These are phyloP conservation scores for Apodemia hepburni DNA, from an alignment of 2,888 invertebrate genomes.

Conservation along the genomic window DNA sequence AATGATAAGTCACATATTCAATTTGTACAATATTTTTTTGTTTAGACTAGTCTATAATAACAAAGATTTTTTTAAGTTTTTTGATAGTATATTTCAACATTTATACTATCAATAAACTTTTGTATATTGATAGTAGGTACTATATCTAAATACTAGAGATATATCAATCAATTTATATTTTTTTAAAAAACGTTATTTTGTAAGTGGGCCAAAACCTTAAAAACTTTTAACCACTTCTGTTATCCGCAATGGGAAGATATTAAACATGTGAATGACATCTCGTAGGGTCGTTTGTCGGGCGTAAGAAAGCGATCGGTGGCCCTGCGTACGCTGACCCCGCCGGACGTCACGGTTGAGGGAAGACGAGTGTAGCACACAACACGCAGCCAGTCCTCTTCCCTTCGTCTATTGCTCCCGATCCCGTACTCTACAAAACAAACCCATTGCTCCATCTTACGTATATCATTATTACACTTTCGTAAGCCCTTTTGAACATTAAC, in stretches of 20 bases:
- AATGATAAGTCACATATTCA: too few species aligned
- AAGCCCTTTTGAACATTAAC: not conserved
- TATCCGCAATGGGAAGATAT: slow-evolving; percentile 12
- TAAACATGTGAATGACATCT: slow-evolving; percentile 61
- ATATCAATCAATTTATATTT: not conserved
- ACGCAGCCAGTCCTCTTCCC: slow-evolving; percentile 25
- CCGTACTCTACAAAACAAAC: slow-evolving; percentile 18
- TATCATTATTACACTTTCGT: not conserved
- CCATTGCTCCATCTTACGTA: not conserved
- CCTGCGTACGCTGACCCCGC: slow-evolving; percentile 73
- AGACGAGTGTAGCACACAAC: slow-evolving; percentile 53
- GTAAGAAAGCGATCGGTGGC: slow-evolving; percentile 63
- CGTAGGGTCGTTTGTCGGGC: slow-evolving; percentile 62
- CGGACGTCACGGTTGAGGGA: slow-evolving; percentile 70
- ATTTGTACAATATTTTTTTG: too few species aligned
- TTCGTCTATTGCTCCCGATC: slow-evolving; percentile 21
- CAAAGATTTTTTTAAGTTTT: too few species aligned
- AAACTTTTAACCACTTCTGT: not conserved
- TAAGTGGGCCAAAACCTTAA: not conserved
- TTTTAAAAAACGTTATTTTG: not conserved
- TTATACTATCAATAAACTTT: too few species aligned
- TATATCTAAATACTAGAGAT: too few species aligned
- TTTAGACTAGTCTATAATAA: too few species aligned
- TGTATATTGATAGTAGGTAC: too few species aligned
- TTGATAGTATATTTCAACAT: too few species aligned